Conservation (phyloP, 1,140 invertebrate species). For the Trachymyrmex cornetzi region DNA sequence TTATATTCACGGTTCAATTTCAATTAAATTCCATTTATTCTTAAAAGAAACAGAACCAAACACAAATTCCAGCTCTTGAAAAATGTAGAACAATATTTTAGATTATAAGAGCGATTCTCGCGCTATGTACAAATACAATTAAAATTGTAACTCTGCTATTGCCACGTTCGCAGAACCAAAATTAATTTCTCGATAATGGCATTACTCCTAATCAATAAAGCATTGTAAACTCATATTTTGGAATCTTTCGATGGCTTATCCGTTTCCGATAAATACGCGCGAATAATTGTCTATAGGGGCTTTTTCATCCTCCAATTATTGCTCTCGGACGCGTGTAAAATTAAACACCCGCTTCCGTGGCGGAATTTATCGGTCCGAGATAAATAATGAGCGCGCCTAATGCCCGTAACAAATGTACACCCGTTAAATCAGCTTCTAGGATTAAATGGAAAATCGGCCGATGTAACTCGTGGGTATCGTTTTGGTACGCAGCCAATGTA, state of each 20-base stretch:
- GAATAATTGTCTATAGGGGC: slow-evolving; percentile 47
- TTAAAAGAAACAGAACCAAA: neutral
- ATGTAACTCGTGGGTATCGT: slow-evolving; percentile 61
- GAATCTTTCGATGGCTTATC: slow-evolving; percentile 49
- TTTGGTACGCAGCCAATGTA: slow-evolving; percentile 46
- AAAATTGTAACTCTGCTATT: slow-evolving; percentile 5
- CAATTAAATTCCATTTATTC: slow-evolving; percentile 12
- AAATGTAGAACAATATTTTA: neutral
- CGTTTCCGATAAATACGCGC: slow-evolving; percentile 58
- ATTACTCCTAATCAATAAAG: slow-evolving; percentile 56
- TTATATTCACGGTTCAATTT: neutral
- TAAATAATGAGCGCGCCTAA: slow-evolving; percentile 60
- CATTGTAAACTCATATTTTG: slow-evolving; percentile 30
- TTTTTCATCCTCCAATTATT: slow-evolving; percentile 57
- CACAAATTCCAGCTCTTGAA: neutral
- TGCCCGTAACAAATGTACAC: slow-evolving; percentile 60
- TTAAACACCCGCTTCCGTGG: slow-evolving; percentile 52
- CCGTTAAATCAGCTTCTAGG: slow-evolving; percentile 64
- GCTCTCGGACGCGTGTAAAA: slow-evolving; percentile 53
- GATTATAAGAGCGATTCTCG: neutral
- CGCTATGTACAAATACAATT: neutral
- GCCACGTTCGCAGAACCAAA: neutral
- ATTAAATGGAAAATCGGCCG: slow-evolving; percentile 66
- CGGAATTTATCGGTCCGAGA: slow-evolving; percentile 47
- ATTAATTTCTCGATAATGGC: slow-evolving; percentile 54